These are phyloP conservation scores for Cosmorhoe ocellata DNA, from an alignment of 2,888 invertebrate species.

Conservation along the genomic window DNA sequence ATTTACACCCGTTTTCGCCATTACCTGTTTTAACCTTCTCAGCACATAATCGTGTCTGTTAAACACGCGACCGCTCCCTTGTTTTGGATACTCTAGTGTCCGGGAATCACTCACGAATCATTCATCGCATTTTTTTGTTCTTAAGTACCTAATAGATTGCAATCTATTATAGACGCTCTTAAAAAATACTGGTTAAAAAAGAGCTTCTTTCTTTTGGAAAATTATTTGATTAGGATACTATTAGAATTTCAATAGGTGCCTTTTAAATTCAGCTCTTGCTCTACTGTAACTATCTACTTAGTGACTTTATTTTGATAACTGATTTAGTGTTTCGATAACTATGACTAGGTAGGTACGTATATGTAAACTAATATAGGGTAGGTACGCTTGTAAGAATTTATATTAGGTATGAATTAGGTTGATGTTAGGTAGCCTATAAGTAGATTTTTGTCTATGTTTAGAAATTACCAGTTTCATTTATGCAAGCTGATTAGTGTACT, in stretches of 20 bases:
- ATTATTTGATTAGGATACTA: constrained; percentile 2
- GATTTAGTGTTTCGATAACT: background rate
- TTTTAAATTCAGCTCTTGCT: constrained; percentile 17
- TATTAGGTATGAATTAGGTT: constrained; percentile 29
- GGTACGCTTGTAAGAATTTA: constrained; percentile 8
- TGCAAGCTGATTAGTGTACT: too few species aligned
- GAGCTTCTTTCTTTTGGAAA: constrained; percentile 11
- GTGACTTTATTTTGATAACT: constrained; percentile 5
- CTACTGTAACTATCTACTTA: constrained; percentile 6
- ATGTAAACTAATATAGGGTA: background rate
- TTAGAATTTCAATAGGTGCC: constrained; percentile 25
- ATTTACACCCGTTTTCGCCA: too few species aligned
- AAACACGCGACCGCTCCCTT: too few species aligned
- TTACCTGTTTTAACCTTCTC: too few species aligned
- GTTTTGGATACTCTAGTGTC: too few species aligned
- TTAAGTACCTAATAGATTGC: too few species aligned
- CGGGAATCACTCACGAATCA: too few species aligned
- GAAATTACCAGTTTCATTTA: too few species aligned
- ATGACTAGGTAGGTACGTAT: background rate
- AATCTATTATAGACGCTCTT: too few species aligned
- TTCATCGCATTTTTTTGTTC: too few species aligned
- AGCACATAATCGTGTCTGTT: too few species aligned
- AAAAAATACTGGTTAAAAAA: background rate
- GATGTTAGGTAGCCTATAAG: constrained; percentile 52
- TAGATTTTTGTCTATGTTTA: background rate